Evolutionary conservation across 1,140 invertebrate species (phyloP).

Genomic region (Meteorus sp.): DNA sequence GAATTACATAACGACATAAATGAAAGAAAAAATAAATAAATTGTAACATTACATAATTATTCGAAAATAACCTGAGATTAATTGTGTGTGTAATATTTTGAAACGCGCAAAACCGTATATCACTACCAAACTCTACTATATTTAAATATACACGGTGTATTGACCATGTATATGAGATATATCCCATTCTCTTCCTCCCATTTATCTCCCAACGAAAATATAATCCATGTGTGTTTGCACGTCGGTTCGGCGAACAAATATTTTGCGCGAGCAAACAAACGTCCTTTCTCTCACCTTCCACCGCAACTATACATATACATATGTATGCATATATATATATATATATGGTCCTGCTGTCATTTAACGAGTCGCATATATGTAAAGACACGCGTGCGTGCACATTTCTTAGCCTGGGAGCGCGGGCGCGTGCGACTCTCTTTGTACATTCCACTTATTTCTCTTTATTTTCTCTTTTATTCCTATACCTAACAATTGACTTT

Average conservation of each 20-base stretch:
- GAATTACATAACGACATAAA: too few species aligned
- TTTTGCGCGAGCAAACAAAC: constrained; percentile 5
- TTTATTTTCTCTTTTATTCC: background rate
- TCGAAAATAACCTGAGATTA: too few species aligned
- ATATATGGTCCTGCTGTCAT: background rate
- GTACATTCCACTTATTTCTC: background rate
- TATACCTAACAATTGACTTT: too few species aligned
- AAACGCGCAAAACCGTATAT: too few species aligned
- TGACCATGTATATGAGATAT: too few species aligned
- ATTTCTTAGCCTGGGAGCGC: constrained; percentile 6
- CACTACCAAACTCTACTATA: too few species aligned
- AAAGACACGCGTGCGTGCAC: background rate
- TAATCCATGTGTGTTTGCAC: too few species aligned
- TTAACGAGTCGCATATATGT: constrained; percentile 1
- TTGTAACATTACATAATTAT: too few species aligned
- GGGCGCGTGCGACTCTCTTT: background rate
- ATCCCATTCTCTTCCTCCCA: too few species aligned
- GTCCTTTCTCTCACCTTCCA: constrained; percentile 16
- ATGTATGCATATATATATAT: background rate
- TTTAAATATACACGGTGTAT: too few species aligned
- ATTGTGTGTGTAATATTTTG: too few species aligned
- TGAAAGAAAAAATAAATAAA: too few species aligned
- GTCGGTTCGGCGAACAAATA: background rate
- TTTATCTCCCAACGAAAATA: background rate
- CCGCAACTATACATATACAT: background rate